Base-by-base conservation (phyloP, 1,140 invertebrate species). In the Diprion similis region DNA sequence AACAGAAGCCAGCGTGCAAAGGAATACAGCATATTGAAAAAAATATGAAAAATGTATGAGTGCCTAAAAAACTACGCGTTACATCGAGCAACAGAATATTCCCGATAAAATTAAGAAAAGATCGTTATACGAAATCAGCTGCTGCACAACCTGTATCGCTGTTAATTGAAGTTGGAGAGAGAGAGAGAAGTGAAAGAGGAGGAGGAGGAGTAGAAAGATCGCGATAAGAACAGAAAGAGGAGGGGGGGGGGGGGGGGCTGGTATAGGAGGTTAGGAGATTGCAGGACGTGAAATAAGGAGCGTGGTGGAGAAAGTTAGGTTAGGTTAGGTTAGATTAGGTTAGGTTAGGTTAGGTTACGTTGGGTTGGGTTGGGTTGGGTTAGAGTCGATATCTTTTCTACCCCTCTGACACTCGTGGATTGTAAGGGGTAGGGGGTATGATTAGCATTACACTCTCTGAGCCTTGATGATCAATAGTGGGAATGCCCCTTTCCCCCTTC, bases 391-490 rank as follows among this genome's bases (percentile, higher is more conserved):
- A 59, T 59, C 51, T 59, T 59, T 59, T 13, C 51, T 59, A 59
- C 51, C 51, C 51, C 51, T 59, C 51, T 59, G 51, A 59, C 51
- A 59, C 51, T 59, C 51, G 51, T 59, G 51, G 51, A 45, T 45
- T 45, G 67, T 13, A 45, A 13, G 67, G 45, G 13, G 67, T 11
- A 15, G 19, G 67, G 18, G 85, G 85, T 81, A 85, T 87, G 86
- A 88, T 87, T 88, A 87, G 86, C 86, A 88, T 87, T 88, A 85
- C 85, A 86, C 86, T 87, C 24, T 37, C 86, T 85, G 85, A 86
- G 85, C 83, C 86, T 85, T 85, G 86, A 87, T 88, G 86, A 87
- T 87, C 86, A 88, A 88, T 88, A 87, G 86, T 88, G 85, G 85
- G 87, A 88, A 88, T 83, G 86, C 86, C 86, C 85, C 59, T 4